Evolutionary conservation across 2,888 invertebrate species (phyloP), one percentile per base, ranked within the genome.

Genomic region (Ametastegia equiseti): DNA sequence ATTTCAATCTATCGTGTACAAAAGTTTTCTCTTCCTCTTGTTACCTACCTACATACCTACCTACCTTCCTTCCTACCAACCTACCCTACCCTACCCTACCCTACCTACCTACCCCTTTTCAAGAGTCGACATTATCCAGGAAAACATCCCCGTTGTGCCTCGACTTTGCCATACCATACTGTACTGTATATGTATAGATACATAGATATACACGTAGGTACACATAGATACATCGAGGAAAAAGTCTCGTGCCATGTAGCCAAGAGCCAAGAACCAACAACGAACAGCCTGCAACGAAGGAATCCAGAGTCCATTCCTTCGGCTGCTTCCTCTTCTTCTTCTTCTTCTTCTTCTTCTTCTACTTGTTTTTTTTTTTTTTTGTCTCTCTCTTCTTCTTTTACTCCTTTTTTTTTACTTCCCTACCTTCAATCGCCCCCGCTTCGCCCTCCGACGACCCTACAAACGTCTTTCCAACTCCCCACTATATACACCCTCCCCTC

Each of bases 1-100:
- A 90, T 90, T 90, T 90, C 90, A 90, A 90, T 90, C 89, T 86
- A 86, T 85, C 86, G 86, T 45, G 42, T 78, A 78, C 60, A 78
- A 63, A 78, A 78, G 60, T 54, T 65, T 81, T 82, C 82, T 83
- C 81, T 82, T 83, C 84, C 78, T 77, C 30, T 39, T 23, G 9
- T 30, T 19, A 36, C 11, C 45, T 69, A 60, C 65, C 50, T n/a
- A n/a, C n/a, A n/a, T n/a, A n/a, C n/a, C n/a, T n/a, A n/a, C 83
- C 75, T 50, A 47, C 81, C 81, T 75, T 73, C 65, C 80, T 65
- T 33, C 83, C 82, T 80, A n/a, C 81, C 81, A 67, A 60, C 71
- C 80, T 81, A 69, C 81, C 71, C 82, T 73, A 50, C 71, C 75
- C 80, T 39, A 11, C 30, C 69, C 23, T 30, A 33, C 54, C 27